Evolutionary conservation across 2,888 invertebrate genomes (phyloP).

Genomic region (Myopa tessellatipennis): DNA sequence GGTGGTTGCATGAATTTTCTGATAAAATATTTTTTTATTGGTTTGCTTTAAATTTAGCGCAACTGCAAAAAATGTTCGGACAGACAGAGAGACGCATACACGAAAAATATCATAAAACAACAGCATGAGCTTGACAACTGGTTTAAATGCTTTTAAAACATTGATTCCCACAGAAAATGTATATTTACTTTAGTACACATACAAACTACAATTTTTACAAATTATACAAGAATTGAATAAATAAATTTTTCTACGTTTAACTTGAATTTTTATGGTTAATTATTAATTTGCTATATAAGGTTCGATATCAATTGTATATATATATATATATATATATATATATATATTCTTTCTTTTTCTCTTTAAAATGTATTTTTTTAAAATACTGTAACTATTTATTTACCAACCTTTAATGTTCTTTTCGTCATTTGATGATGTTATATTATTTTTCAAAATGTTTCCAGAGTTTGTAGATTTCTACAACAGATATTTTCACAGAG

Average conservation of each 20-base stretch:
- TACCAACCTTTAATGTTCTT: not conserved
- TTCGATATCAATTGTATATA: not conserved
- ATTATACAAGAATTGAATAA: not conserved
- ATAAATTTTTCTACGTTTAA: not conserved
- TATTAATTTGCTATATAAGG: not conserved
- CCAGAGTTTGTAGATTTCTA: not conserved
- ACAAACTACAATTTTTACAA: not conserved
- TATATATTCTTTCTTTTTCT: not conserved
- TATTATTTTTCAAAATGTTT: constrained; percentile 12
- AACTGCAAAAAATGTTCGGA: constrained; percentile 27
- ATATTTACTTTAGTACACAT: not conserved
- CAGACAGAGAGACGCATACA: constrained; percentile 10
- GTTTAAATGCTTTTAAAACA: constrained; percentile 12
- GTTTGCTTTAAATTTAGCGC: constrained; percentile 40
- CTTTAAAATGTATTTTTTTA: not conserved
- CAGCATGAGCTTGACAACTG: constrained; percentile 1
- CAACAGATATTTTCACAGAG: not conserved
- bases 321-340: not conserved
- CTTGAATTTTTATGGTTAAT: not conserved
- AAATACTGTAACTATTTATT: not conserved
- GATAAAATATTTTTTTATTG: not conserved
- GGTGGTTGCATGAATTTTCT: constrained; percentile 13
- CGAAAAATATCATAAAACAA: constrained; percentile 1
- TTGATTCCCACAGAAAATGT: not conserved
- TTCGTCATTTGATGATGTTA: not conserved